Evolutionary conservation across 1,140 invertebrate species (phyloP).

Genomic region (Pachyrhynchus sulphureomaculatus): DNA sequence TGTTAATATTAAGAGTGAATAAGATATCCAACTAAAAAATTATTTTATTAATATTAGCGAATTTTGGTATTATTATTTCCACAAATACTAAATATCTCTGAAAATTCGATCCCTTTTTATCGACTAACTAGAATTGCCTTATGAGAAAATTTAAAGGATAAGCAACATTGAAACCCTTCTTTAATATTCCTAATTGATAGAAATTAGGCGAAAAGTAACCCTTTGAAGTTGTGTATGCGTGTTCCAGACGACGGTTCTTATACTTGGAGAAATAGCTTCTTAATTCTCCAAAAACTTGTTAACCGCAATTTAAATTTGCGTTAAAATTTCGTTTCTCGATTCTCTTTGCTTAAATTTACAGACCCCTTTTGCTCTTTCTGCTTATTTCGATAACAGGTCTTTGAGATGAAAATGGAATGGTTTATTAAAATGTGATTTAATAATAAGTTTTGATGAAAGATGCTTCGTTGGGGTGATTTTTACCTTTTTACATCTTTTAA

Average conservation of each 20-base stretch:
- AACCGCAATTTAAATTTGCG: slow-evolving; percentile 33
- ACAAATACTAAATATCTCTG: too few species aligned
- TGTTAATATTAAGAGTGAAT: too few species aligned
- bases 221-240: slow-evolving; percentile 24
- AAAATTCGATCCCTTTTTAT: too few species aligned
- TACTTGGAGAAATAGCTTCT: slow-evolving; percentile 29
- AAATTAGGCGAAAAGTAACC: slow-evolving; percentile 28
- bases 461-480: too few species aligned
- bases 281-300: slow-evolving; percentile 33
- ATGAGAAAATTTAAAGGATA: background rate
- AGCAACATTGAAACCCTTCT: background rate
- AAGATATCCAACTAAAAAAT: too few species aligned
- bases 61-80: too few species aligned
- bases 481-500: too few species aligned
- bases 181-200: slow-evolving; percentile 20
- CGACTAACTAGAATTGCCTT: too few species aligned
- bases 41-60: too few species aligned
- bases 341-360: slow-evolving; percentile 11
- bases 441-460: background rate
- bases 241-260: slow-evolving; percentile 12
- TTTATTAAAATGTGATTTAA: slow-evolving; percentile 32
- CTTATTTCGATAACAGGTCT: slow-evolving; percentile 17
- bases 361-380: slow-evolving; percentile 3
- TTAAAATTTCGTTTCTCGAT: slow-evolving; percentile 26
- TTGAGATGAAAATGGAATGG: slow-evolving; percentile 28